A percentile compares a stretch with the other conserved stretches of the same genome.
Evolutionary conservation across 2,888 invertebrate genomes (phyloP).

Genomic region (Plebejus melissa): DNA sequence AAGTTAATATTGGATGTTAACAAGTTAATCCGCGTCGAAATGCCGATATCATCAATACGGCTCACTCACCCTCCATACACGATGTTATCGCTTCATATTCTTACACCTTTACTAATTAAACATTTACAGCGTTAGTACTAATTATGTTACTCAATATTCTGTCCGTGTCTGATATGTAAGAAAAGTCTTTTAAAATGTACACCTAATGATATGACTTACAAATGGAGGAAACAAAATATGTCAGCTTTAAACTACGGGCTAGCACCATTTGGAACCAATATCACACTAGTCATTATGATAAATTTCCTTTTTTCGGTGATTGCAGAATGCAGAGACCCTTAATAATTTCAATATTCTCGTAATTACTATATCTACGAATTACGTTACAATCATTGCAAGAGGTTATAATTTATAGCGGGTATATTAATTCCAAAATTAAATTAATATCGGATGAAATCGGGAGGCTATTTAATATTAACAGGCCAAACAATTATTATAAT

Average conservation of each 20-base stretch:
- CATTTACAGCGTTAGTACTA: not conserved
- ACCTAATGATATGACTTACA: not conserved
- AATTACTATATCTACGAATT: not conserved
- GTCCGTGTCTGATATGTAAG: not conserved
- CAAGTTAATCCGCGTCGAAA: not conserved
- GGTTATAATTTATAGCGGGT: not conserved
- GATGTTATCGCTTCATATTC: not conserved
- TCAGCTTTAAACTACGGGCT: not conserved
- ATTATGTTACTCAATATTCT: not conserved
- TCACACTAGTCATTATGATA: not conserved
- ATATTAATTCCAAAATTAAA: not conserved
- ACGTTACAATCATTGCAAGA: not conserved
- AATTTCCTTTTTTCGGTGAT: not conserved
- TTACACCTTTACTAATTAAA: not conserved
- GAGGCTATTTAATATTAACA: not conserved
- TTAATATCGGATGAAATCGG: not conserved
- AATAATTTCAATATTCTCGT: not conserved
- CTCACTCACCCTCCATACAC: not conserved
- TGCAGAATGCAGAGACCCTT: not conserved
- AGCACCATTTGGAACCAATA: not conserved
- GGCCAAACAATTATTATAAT: constrained; percentile 2
- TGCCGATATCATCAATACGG: not conserved
- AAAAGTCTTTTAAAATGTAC: not conserved
- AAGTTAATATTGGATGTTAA: constrained; percentile 13
- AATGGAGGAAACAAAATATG: not conserved